Evolutionary conservation across 2,113 vertebrate species (phyloP).

Genomic region (Thalassoma bifasciatum): DNA sequence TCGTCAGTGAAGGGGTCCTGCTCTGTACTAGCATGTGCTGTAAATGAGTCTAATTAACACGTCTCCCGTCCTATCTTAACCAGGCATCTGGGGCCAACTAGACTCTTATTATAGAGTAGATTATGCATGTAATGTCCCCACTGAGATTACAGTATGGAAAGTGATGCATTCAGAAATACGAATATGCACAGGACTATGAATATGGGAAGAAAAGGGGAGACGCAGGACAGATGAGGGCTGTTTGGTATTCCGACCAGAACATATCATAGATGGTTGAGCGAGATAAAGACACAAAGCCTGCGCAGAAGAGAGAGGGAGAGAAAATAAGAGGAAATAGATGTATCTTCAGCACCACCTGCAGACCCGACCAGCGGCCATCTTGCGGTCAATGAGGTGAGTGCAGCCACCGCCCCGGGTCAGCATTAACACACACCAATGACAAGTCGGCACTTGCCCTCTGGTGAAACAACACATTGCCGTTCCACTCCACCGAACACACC

Average conservation of each 20-base stretch:
- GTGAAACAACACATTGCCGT: constrained; percentile 75
- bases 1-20: constrained; percentile 69
- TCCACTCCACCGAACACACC: constrained; percentile 72
- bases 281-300: constrained; percentile 58
- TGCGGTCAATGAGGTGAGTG: constrained; percentile 79
- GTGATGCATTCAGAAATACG: constrained; percentile 22
- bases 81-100: constrained; percentile 61
- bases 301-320: constrained; percentile 25
- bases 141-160: constrained; percentile 65
- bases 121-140: constrained; percentile 77
- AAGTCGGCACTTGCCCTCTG: constrained; percentile 75
- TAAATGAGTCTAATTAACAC: constrained; percentile 80
- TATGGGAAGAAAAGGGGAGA: background rate
- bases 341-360: constrained; percentile 73
- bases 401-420: constrained; percentile 71
- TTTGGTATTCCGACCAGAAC: constrained; percentile 63
- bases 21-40: constrained; percentile 65
- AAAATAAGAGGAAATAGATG: constrained; percentile 42
- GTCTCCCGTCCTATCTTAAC: constrained; percentile 64
- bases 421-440: constrained; percentile 80
- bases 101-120: constrained; percentile 71
- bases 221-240: constrained; percentile 43
- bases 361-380: constrained; percentile 70
- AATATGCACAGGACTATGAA: constrained; percentile 18
- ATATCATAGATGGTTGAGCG: constrained; percentile 55